A percentile compares a stretch with the other conserved stretches of the same genome.
These are phyloP conservation scores for Conger conger DNA, from an alignment of 2,113 vertebrate species.

Conservation along the genomic window DNA sequence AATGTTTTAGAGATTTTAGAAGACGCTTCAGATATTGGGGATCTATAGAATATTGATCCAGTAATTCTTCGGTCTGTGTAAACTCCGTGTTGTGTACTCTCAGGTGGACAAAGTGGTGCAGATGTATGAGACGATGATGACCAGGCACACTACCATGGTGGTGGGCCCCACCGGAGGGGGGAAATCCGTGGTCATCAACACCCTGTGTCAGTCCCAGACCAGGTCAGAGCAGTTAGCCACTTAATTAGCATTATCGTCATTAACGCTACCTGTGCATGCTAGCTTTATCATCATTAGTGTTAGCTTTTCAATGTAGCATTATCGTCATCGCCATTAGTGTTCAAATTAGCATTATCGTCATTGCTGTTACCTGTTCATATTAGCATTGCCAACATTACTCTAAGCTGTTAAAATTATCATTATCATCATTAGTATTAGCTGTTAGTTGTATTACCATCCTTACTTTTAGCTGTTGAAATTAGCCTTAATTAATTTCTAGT, in stretches of 20 bases:
- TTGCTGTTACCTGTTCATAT: background rate
- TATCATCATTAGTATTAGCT: background rate
- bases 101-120: slow-evolving; percentile 98
- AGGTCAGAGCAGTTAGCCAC: slow-evolving; percentile 69
- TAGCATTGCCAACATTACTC: background rate
- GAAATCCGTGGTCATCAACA: slow-evolving; percentile 91
- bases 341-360: background rate
- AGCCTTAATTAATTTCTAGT: too few relatives aligned
- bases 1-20: slow-evolving; percentile 14
- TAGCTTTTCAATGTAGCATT: too few relatives aligned
- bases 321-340: background rate
- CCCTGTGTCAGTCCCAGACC: slow-evolving; percentile 90
- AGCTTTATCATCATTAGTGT: background rate
- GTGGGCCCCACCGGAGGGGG: slow-evolving; percentile 96
- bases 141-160: slow-evolving; percentile 93
- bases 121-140: slow-evolving; percentile 97
- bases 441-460: background rate
- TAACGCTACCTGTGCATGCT: too few relatives aligned
- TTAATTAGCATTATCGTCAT: background rate
- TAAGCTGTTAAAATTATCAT: background rate
- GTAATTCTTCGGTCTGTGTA: background rate
- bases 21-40: background rate
- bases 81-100: slow-evolving; percentile 23
- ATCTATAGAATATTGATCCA: background rate
- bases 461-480: too few relatives aligned